Percentiles rank a stretch among this genome's conserved stretches.
Conservation (phyloP, 2,113 vertebrate genomes). For the Rhea americana region DNA sequence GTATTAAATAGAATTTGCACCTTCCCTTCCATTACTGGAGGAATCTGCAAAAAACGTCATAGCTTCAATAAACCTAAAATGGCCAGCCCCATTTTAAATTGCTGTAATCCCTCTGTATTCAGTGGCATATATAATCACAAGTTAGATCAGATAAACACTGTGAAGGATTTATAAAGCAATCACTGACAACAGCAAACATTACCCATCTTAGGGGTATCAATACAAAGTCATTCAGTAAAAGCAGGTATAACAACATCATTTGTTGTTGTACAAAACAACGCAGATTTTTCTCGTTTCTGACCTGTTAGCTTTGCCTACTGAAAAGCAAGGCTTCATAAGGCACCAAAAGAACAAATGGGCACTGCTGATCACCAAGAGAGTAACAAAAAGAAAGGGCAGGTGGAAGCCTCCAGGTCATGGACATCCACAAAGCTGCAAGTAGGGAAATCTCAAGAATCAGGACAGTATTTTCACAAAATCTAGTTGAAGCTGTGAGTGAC, state of each 20-base stretch:
- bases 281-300: background rate
- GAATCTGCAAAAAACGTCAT: background rate
- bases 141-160: background rate
- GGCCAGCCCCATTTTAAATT: background rate
- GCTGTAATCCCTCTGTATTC: background rate
- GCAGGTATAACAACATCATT: background rate
- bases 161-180: background rate
- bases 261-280: background rate
- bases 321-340: background rate
- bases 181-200: background rate
- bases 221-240: background rate
- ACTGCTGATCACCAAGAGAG: background rate
- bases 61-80: background rate
- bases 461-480: background rate
- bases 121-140: background rate
- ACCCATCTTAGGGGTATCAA: background rate
- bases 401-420: background rate
- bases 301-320: background rate
- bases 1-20: background rate
- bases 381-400: background rate
- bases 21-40: background rate
- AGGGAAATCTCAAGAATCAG: background rate
- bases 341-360: background rate
- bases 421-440: background rate
- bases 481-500: background rate